A percentile compares a stretch with the other conserved stretches of the same genome.
Conservation (phyloP, 2,888 invertebrate species). For the Dasypolia templi region DNA sequence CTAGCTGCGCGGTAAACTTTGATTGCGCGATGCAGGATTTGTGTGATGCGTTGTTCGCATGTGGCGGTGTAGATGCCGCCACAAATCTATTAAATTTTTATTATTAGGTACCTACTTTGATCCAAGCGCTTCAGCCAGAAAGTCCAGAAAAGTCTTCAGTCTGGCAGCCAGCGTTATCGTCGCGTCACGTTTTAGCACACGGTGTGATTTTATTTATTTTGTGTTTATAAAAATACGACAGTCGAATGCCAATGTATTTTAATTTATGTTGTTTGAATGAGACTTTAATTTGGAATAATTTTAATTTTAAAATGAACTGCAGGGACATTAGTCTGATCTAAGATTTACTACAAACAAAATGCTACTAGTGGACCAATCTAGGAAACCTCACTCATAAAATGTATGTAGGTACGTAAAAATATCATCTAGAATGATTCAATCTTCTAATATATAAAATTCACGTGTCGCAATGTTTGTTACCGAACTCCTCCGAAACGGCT, state of each 20-base stretch:
- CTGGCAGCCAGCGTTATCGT: neutral
- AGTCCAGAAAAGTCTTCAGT: too few relatives aligned
- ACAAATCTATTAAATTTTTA: too few relatives aligned
- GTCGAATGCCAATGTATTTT: neutral
- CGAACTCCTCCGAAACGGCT: too few relatives aligned
- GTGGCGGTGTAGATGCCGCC: too few relatives aligned
- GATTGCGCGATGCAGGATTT: too few relatives aligned
- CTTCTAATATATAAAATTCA: too few relatives aligned
- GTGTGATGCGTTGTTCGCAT: too few relatives aligned
- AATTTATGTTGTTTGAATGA: neutral
- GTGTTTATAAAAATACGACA: neutral
- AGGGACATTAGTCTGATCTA: neutral
- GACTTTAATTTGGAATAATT: neutral
- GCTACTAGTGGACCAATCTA: neutral
- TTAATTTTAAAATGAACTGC: neutral
- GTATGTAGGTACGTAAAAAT: neutral
- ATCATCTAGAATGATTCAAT: neutral
- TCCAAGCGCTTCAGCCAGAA: conserved; percentile 1
- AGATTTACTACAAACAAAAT: neutral
- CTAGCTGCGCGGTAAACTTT: too few relatives aligned
- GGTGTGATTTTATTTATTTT: neutral
- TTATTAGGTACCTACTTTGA: conserved; percentile 20
- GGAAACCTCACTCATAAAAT: neutral
- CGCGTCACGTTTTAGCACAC: conserved; percentile 11
- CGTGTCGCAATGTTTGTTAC: too few relatives aligned